Conservation (phyloP, 2,797 vertebrate species). For the Gadopsis bispinosus region DNA sequence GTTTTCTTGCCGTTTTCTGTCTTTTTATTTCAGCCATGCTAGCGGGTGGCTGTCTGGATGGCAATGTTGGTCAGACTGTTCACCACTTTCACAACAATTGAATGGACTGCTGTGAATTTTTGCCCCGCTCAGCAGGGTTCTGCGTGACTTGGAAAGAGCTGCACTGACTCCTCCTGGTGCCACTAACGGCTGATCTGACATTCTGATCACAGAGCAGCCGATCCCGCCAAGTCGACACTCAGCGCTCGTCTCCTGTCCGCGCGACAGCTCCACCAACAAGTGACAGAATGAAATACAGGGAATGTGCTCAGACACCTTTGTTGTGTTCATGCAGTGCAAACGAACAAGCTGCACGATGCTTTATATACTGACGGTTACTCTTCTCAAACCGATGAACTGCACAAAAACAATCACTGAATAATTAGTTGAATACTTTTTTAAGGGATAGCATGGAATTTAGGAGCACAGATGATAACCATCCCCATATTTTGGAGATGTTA, state of each 20-base stretch:
- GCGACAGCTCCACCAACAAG: slow-evolving; percentile 2
- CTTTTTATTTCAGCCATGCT: not conserved
- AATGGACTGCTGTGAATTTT: too few relatives aligned
- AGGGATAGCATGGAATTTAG: not conserved
- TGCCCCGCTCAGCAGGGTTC: slow-evolving; percentile 10
- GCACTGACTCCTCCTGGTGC: slow-evolving; percentile 42
- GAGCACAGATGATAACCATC: not conserved
- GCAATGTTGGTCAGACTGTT: not conserved
- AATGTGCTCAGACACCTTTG: not conserved
- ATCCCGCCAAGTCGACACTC: slow-evolving; percentile 1
- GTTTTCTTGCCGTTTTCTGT: not conserved
- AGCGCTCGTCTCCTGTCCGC: not conserved
- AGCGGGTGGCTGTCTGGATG: not conserved
- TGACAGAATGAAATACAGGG: slow-evolving; percentile 11
- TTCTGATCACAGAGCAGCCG: slow-evolving; percentile 50
- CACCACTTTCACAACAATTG: not conserved
- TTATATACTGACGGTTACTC: not conserved
- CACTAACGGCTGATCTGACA: slow-evolving; percentile 39
- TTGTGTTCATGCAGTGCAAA: not conserved
- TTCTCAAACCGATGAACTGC: not conserved
- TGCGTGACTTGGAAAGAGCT: slow-evolving; percentile 45
- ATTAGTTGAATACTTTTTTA: not conserved
- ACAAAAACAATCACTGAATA: not conserved
- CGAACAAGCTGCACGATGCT: not conserved
- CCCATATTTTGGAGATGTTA: not conserved